Conservation (phyloP, 2,113 vertebrate species). For the Leucoraja erinaceus region DNA sequence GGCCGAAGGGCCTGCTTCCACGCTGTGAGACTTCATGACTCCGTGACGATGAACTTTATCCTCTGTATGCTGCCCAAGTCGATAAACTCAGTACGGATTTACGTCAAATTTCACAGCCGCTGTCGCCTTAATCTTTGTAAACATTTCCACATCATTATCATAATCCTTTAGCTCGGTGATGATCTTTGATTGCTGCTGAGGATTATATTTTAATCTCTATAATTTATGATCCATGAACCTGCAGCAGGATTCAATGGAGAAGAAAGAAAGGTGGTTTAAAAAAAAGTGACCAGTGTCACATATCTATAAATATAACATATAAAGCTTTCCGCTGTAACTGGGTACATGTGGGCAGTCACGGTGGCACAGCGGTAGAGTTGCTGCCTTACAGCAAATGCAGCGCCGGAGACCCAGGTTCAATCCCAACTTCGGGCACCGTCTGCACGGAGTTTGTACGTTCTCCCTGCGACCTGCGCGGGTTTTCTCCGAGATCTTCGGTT, state of each 20-base stretch:
- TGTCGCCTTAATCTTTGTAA: conserved; percentile 21
- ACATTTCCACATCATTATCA: neutral
- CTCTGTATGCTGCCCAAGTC: neutral
- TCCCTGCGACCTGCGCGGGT: too few relatives aligned
- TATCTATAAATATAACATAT: neutral
- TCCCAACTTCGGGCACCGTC: too few relatives aligned
- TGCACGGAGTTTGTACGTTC: too few relatives aligned
- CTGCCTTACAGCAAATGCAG: too few relatives aligned
- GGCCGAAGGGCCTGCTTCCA: too few relatives aligned
- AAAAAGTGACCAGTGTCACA: neutral
- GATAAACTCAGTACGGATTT: neutral
- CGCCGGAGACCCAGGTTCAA: too few relatives aligned
- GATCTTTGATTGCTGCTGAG: conserved; percentile 11
- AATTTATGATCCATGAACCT: conserved; percentile 15
- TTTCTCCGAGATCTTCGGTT: too few relatives aligned
- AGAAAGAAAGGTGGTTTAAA: neutral
- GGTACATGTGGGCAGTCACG: too few relatives aligned
- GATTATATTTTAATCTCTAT: conserved; percentile 27
- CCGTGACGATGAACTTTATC: neutral
- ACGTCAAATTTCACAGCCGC: conserved; percentile 18
- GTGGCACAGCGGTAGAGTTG: too few relatives aligned
- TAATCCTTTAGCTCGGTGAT: neutral
- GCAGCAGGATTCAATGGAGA: neutral
- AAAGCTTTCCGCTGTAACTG: neutral
- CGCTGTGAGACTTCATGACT: too few relatives aligned